A percentile compares a stretch with the other conserved stretches of the same genome.
phyloP scores from a whole-genome alignment of 1,140 invertebrate species.

The Ceratina calcarata region DNA sequence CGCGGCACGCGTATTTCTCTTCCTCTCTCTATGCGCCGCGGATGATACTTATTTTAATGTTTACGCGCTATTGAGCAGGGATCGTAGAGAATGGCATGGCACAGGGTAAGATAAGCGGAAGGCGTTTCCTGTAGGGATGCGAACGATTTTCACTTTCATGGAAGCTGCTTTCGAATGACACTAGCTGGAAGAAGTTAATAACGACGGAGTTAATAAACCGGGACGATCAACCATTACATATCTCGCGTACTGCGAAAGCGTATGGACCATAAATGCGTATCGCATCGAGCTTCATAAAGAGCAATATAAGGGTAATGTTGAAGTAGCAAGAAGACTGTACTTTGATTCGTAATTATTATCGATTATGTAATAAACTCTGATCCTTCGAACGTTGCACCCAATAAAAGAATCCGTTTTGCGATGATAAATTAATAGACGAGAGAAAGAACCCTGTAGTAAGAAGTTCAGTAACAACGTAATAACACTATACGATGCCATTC shows the following conservation, averaged over 20 bases:
- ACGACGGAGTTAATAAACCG: conserved; percentile 1
- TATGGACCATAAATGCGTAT: conserved; percentile 14
- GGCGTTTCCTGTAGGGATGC: background rate
- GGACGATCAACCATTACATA: background rate
- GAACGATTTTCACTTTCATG: conserved; percentile 31
- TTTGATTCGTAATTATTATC: conserved; percentile 21
- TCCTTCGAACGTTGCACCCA: conserved; percentile 13
- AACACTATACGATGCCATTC: conserved; percentile 33
- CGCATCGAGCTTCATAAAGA: conserved; percentile 6
- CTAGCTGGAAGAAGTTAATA: background rate
- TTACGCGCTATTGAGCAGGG: background rate
- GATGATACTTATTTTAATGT: conserved; percentile 39
- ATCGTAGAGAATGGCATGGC: background rate
- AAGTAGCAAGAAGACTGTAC: background rate
- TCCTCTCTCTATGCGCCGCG: background rate
- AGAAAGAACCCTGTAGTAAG: background rate
- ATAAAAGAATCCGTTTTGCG: conserved; percentile 29
- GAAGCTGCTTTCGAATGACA: background rate
- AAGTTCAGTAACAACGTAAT: conserved; percentile 49
- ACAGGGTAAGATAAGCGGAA: background rate
- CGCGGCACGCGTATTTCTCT: conserved; percentile 58
- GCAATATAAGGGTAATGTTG: conserved; percentile 20
- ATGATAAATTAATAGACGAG: conserved; percentile 50
- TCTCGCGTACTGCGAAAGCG: background rate
- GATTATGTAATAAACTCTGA: background rate